phyloP scores from a whole-genome alignment of 2,797 vertebrate genomes.

The Coccyzus lansbergi region DNA sequence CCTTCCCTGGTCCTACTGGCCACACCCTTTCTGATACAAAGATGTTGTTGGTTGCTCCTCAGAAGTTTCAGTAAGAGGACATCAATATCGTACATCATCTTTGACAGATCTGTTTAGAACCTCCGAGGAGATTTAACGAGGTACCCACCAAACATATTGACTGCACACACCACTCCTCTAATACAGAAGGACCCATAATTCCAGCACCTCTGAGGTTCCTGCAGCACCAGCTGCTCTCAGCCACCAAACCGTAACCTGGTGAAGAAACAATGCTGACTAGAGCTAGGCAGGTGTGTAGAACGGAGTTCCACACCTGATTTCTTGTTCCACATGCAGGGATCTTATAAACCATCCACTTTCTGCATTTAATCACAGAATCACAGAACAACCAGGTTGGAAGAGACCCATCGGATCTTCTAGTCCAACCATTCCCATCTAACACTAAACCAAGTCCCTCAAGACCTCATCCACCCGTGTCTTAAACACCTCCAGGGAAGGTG shows the following conservation, averaged over 20 bases:
- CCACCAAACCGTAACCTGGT: fast-evolving
- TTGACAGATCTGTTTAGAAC: background rate
- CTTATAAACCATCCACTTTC: background rate
- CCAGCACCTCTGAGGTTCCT: background rate
- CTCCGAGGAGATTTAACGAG: background rate
- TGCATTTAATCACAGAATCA: too few relatives aligned
- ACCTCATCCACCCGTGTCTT: too few relatives aligned
- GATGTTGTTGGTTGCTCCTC: too few relatives aligned
- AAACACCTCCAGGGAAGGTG: too few relatives aligned
- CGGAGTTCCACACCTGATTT: background rate
- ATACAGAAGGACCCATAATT: fast-evolving
- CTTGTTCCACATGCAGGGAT: background rate
- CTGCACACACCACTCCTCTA: fast-evolving
- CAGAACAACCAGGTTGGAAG: too few relatives aligned
- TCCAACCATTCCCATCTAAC: too few relatives aligned
- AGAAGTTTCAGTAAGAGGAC: too few relatives aligned
- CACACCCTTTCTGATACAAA: too few relatives aligned
- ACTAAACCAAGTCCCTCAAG: too few relatives aligned
- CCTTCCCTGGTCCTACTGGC: too few relatives aligned
- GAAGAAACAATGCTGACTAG: fast-evolving
- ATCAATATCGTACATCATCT: too few relatives aligned
- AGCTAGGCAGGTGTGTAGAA: fast-evolving
- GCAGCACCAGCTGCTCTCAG: background rate
- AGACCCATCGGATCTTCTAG: too few relatives aligned
- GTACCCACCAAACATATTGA: fast-evolving